These are phyloP conservation scores for Hafferia zeledoni DNA, from an alignment of 2,797 vertebrate species.

Conservation along the genomic window DNA sequence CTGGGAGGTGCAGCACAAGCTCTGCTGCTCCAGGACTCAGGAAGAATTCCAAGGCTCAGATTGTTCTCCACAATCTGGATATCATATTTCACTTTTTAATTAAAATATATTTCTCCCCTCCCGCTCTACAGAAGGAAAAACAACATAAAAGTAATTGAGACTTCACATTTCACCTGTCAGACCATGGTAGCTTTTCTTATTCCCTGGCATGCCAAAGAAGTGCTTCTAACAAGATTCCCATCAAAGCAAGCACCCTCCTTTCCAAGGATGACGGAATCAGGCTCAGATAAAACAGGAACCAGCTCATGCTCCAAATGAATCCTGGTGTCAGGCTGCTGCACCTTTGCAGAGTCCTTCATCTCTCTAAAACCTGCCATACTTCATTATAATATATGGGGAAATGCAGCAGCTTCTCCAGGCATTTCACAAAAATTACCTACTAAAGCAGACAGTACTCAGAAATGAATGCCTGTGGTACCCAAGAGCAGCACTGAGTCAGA, in stretches of 20 bases:
- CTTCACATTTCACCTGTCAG: slow-evolving; percentile 59
- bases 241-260: slow-evolving; percentile 45
- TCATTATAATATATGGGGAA: slow-evolving; percentile 6
- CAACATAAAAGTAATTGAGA: slow-evolving; percentile 70
- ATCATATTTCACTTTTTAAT: slow-evolving; percentile 56
- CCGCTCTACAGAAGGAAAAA: slow-evolving; percentile 19
- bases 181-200: slow-evolving; percentile 35
- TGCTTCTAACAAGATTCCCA: slow-evolving; percentile 45
- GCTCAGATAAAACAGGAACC: slow-evolving; percentile 58
- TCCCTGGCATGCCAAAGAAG: slow-evolving; percentile 43
- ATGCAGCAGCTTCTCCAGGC: slow-evolving; percentile 18
- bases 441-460: slow-evolving; percentile 18
- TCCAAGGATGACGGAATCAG: slow-evolving; percentile 60
- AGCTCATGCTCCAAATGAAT: slow-evolving; percentile 47
- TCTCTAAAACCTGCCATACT: slow-evolving; percentile 36
- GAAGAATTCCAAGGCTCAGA: slow-evolving; percentile 29
- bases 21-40: background rate
- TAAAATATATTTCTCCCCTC: slow-evolving; percentile 58
- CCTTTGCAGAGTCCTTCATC: slow-evolving; percentile 62
- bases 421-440: slow-evolving; percentile 27
- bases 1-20: background rate
- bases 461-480: slow-evolving; percentile 41
- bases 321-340: slow-evolving; percentile 33
- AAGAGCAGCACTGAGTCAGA: background rate
- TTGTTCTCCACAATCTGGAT: background rate